phyloP scores from a whole-genome alignment of 2,888 invertebrate species.

The Dinocampus coccinellae region DNA sequence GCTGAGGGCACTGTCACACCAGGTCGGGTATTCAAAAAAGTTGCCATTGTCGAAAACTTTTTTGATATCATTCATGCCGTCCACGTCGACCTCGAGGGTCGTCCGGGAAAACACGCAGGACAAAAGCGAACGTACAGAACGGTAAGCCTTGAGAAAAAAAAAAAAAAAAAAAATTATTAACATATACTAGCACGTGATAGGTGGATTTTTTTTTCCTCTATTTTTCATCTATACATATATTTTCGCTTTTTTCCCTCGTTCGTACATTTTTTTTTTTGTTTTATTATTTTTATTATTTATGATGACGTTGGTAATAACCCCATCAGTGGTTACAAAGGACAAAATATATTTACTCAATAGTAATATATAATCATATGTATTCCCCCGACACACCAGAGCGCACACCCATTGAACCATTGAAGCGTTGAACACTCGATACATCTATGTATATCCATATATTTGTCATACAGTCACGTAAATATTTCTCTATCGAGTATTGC shows the following conservation, averaged over 20 bases:
- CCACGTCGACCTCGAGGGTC: constrained; percentile 93
- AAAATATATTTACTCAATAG: constrained; percentile 53
- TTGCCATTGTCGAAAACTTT: constrained; percentile 97
- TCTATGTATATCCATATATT: constrained; percentile 60
- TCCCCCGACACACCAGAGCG: constrained; percentile 43
- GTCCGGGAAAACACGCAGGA: constrained; percentile 95
- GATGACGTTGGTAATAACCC: not conserved
- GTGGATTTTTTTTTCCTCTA: not conserved
- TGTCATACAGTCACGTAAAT: constrained; percentile 59
- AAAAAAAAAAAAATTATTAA: too few relatives aligned
- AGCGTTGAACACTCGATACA: constrained; percentile 60
- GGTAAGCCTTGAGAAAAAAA: constrained; percentile 75
- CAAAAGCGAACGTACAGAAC: constrained; percentile 97
- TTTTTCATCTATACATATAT: too few relatives aligned
- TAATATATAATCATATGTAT: constrained; percentile 35
- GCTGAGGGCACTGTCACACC: constrained; percentile 70
- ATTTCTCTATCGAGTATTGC: constrained; percentile 62
- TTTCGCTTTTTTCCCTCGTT: too few relatives aligned
- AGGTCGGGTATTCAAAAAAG: constrained; percentile 85
- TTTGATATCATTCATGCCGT: constrained; percentile 97
- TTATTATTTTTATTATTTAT: not conserved
- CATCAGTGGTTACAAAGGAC: constrained; percentile 21
- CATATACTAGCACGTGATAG: not conserved
- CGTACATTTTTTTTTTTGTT: not conserved
- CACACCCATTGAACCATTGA: constrained; percentile 54